Evolutionary conservation across 2,888 invertebrate species (phyloP), one percentile per base, ranked within the genome.

Genomic region (Cephus spinipes): DNA sequence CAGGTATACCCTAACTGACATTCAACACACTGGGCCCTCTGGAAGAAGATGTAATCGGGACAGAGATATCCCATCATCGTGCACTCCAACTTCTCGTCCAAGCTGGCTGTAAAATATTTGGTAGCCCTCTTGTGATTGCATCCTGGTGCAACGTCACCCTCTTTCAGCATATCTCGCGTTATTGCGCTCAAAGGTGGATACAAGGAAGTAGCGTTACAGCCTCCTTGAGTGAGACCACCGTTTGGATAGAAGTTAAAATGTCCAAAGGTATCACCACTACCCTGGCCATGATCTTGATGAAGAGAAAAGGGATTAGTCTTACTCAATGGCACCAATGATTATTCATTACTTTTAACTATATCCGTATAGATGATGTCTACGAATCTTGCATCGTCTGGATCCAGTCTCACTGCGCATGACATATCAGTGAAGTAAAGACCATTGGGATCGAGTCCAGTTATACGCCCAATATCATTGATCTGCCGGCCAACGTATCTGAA

Each of bases 361-460:
- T 94, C 94, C 0, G 94, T 94, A 86, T 94, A 94, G 40, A 94
- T 92, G 73, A 93, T 92, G 88, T 94, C 94, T 0, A 94, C 94
- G 84, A 93, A 94, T 76, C 86, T 85, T 0, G 94, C 94, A 86
- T 94, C 94, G 12, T 89, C 86, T 3, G 92, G 90, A 85, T 94
- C 93, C 15, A 94, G 89, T 73, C 93, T 92, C 1, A 94, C 93
- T 32, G 88, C 84, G 1, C 87, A 83, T n/a, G 93, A 93, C 90
- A 93, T 93, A 76, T 92, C 90, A 81, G 92, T 92, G 87, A 94
- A 94, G 85, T 92, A 92, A 1, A 93, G 93, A 74, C 93, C 93
- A 68, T 94, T 94, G 2, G 94, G 94, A 89, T 94, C 94, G 80
- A 94, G 89, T n/a, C 93, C 94, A 89, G 85, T 86, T 69, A 92